Evolutionary conservation across 2,797 vertebrate species (phyloP).

Genomic region (Acanthurus lineatus): DNA sequence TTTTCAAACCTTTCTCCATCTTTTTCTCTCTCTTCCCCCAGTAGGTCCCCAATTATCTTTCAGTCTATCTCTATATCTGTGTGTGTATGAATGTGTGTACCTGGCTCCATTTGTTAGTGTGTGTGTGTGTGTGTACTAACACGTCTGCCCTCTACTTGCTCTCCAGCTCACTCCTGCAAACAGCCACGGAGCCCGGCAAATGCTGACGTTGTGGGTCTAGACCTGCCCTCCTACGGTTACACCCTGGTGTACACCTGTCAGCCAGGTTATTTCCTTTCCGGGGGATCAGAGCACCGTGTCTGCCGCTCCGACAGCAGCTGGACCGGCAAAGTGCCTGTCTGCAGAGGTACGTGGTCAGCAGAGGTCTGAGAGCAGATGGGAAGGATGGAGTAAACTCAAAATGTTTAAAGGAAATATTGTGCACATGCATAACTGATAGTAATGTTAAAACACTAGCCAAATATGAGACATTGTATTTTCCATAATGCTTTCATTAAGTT

Average conservation of each 20-base stretch:
- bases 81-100: slow-evolving; percentile 15
- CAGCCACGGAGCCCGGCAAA: slow-evolving; percentile 93
- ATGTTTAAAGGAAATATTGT: slow-evolving; percentile 7
- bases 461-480: slow-evolving; percentile 23
- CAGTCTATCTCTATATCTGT: slow-evolving; percentile 24
- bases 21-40: slow-evolving; percentile 8
- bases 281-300: slow-evolving; percentile 96
- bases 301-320: slow-evolving; percentile 96
- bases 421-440: not conserved
- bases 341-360: slow-evolving; percentile 88
- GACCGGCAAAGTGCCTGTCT: slow-evolving; percentile 97
- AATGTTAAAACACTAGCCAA: slow-evolving; percentile 1
- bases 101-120: slow-evolving; percentile 11
- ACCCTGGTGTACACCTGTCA: slow-evolving; percentile 97
- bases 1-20: slow-evolving; percentile 7
- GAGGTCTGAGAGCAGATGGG: slow-evolving; percentile 41
- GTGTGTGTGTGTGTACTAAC: slow-evolving; percentile 19
- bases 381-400: slow-evolving; percentile 16
- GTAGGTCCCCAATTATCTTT: slow-evolving; percentile 55
- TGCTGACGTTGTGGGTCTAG: slow-evolving; percentile 92
- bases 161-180: slow-evolving; percentile 95
- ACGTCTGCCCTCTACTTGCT: slow-evolving; percentile 55
- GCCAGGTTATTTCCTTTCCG: slow-evolving; percentile 93
- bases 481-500: slow-evolving; percentile 12
- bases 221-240: slow-evolving; percentile 95